Evolutionary conservation across 2,888 invertebrate species (phyloP).

Genomic region (Drosophila neutralis): DNA sequence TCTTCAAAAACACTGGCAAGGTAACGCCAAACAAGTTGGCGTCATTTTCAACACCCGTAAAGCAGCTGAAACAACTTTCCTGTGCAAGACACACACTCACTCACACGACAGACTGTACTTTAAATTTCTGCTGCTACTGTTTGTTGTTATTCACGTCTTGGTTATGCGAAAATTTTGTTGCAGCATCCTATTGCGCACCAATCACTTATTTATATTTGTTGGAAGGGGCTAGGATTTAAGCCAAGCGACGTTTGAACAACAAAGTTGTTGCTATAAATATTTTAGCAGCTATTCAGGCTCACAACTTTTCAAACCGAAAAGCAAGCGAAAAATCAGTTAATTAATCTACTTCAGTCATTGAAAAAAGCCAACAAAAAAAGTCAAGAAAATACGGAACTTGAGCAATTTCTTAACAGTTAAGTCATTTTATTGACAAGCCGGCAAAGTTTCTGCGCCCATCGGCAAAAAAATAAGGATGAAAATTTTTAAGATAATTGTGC

Average conservation of each 20-base stretch:
- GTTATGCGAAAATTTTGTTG: conserved; percentile 28
- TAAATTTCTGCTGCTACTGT: conserved; percentile 25
- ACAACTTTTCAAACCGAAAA: conserved; percentile 16
- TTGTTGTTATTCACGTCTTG: conserved; percentile 20
- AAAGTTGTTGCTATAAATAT: conserved; percentile 15
- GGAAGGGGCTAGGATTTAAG: conserved; percentile 16
- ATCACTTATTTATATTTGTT: conserved; percentile 16
- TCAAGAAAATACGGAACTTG: conserved; percentile 24
- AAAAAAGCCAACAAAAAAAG: conserved; percentile 3
- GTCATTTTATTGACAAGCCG: conserved; percentile 27
- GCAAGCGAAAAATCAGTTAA: conserved; percentile 54
- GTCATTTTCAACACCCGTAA: conserved; percentile 75
- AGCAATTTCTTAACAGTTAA: conserved; percentile 25
- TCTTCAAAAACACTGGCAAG: conserved; percentile 29
- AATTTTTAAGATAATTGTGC: conserved; percentile 56
- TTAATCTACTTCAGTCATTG: conserved; percentile 56
- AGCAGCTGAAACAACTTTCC: conserved; percentile 47
- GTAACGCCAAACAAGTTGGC: conserved; percentile 46
- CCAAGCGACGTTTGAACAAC: conserved; percentile 11
- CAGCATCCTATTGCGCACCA: conserved; percentile 29
- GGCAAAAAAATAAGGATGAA: background rate
- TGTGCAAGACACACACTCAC: conserved; percentile 8
- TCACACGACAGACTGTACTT: conserved; percentile 16
- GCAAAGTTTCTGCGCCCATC: conserved; percentile 7
- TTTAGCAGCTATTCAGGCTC: conserved; percentile 22